Evolutionary conservation across 2,888 invertebrate species (phyloP).

Genomic region (Cosmia pyralina): DNA sequence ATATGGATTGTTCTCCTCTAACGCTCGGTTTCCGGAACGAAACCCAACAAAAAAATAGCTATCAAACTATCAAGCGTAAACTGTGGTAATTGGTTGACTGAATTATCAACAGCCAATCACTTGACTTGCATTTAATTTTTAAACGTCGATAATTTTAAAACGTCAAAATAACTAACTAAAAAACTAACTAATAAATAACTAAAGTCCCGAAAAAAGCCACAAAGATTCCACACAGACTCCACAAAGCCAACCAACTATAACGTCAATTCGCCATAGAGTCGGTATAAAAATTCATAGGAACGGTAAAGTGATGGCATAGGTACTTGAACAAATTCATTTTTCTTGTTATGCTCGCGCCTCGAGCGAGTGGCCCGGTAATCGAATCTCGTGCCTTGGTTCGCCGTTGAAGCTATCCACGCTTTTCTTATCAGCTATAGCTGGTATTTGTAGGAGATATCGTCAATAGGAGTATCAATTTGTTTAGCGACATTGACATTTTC

Average conservation of each 20-base stretch:
- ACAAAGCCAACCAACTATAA: slow-evolving; percentile 28
- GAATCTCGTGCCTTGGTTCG: slow-evolving; percentile 67
- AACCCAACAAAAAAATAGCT: neutral
- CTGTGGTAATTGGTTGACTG: neutral
- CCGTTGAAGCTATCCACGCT: slow-evolving; percentile 34
- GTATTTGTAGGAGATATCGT: slow-evolving; percentile 17
- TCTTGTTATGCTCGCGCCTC: slow-evolving; percentile 75
- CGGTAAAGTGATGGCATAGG: slow-evolving; percentile 59
- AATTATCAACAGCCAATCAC: neutral
- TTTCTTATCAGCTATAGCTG: slow-evolving; percentile 42
- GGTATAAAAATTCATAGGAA: slow-evolving; percentile 66
- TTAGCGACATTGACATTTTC: neutral
- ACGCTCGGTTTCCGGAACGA: too few species aligned
- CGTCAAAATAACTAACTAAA: neutral
- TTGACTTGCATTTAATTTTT: neutral
- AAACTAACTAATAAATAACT: neutral
- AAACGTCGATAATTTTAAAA: neutral
- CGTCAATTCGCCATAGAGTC: slow-evolving; percentile 35
- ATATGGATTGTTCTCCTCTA: too few species aligned
- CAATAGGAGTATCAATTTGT: slow-evolving; percentile 18
- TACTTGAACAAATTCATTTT: slow-evolving; percentile 77
- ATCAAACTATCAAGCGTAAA: neutral
- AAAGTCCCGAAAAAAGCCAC: neutral
- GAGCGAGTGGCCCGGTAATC: slow-evolving; percentile 74
- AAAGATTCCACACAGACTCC: slow-evolving; percentile 1